Evolutionary conservation across 2,113 vertebrate species (phyloP).

Genomic region (Vombatus ursinus): DNA sequence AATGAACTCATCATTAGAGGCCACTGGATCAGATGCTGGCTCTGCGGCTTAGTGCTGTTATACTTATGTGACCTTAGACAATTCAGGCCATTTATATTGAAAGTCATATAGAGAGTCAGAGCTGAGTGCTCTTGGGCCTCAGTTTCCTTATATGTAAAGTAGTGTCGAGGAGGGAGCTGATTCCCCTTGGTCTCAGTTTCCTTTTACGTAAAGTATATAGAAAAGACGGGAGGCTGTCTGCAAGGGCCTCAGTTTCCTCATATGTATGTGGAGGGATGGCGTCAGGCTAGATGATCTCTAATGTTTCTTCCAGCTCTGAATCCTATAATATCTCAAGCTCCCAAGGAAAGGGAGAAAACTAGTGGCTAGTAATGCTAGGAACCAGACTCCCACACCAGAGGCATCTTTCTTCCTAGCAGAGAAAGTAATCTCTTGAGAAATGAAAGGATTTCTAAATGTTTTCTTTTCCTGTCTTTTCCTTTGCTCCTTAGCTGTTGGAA

Average conservation of each 20-base stretch:
- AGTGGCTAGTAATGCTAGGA: neutral
- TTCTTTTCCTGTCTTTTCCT: neutral
- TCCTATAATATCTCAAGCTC: neutral
- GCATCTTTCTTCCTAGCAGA: conserved; percentile 30
- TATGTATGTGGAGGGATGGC: neutral
- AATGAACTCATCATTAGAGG: neutral
- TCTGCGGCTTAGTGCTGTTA: neutral
- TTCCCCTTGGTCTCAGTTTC: neutral
- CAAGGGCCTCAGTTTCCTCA: neutral
- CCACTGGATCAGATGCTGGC: neutral
- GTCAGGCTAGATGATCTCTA: neutral
- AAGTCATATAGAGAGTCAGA: neutral
- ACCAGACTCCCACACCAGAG: conserved; percentile 2
- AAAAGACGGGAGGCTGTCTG: too few species aligned
- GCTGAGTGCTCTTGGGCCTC: neutral
- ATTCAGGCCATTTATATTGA: neutral
- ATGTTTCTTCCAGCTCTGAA: neutral
- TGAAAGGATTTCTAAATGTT: neutral
- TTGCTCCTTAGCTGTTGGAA: neutral
- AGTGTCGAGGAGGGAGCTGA: too few species aligned
- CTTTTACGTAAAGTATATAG: neutral
- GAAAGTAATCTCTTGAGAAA: conserved; percentile 10
- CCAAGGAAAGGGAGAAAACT: neutral
- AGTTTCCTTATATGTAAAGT: neutral
- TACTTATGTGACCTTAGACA: neutral